Conservation (phyloP, 2,888 invertebrate species). For the Digitonthophagus gazella region DNA sequence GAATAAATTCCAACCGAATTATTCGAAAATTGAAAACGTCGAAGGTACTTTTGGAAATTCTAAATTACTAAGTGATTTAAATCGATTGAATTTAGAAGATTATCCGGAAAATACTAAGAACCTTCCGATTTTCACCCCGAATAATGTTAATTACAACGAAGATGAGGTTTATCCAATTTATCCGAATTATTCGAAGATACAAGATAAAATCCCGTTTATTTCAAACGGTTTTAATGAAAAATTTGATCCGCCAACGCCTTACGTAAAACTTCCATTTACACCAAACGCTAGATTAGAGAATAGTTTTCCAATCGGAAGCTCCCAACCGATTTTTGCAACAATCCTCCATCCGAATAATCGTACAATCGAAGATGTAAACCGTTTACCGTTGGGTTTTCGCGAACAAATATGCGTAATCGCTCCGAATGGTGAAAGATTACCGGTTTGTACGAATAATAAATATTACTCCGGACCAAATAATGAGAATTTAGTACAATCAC, state of each 20-base stretch:
- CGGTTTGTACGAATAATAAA: constrained; percentile 22
- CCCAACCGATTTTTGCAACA: constrained; percentile 22
- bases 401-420: constrained; percentile 24
- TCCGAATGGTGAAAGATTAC: constrained; percentile 23
- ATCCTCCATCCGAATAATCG: constrained; percentile 17
- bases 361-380: constrained; percentile 22
- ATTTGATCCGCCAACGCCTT: constrained; percentile 21
- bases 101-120: constrained; percentile 23
- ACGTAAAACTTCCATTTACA: constrained; percentile 22
- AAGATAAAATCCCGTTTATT: constrained; percentile 23
- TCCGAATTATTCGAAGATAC: constrained; percentile 19
- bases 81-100: constrained; percentile 18
- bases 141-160: constrained; percentile 11
- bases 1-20: constrained; percentile 38
- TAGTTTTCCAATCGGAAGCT: constrained; percentile 20
- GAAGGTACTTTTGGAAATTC: constrained; percentile 23
- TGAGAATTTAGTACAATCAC: constrained; percentile 23
- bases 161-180: constrained; percentile 23
- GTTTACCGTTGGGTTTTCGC: constrained; percentile 24
- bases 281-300: constrained; percentile 22
- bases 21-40: constrained; percentile 43
- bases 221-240: constrained; percentile 20
- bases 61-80: background rate
- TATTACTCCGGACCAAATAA: constrained; percentile 25
- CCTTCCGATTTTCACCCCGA: constrained; percentile 21